Percentiles rank a stretch among this genome's conserved stretches.
Evolutionary conservation across 2,113 vertebrate species (phyloP).

Genomic region (Microcebus tavaratra): DNA sequence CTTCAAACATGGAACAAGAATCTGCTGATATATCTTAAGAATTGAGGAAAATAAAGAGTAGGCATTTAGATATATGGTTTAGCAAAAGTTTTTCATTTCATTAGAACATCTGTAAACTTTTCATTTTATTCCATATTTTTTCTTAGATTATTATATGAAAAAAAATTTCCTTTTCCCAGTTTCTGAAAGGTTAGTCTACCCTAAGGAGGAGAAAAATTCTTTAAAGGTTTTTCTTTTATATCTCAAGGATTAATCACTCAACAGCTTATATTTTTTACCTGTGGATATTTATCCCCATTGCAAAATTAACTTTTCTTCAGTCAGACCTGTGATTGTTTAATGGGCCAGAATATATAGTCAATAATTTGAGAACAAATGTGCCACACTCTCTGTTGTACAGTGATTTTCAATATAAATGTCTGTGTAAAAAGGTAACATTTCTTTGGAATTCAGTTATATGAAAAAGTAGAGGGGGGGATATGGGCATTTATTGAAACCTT

Average conservation of each 20-base stretch:
- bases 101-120: neutral
- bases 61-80: neutral
- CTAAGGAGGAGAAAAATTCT: slow-evolving; percentile 3
- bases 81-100: slow-evolving; percentile 3
- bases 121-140: slow-evolving; percentile 48
- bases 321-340: slow-evolving; percentile 15
- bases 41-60: neutral
- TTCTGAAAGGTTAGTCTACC: slow-evolving; percentile 61
- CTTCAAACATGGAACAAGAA: neutral
- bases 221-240: slow-evolving; percentile 51
- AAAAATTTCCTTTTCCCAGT: slow-evolving; percentile 39
- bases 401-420: slow-evolving; percentile 51
- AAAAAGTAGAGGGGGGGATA: no score
- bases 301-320: slow-evolving; percentile 53
- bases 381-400: neutral
- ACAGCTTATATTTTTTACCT: slow-evolving; percentile 47
- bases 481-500: no score
- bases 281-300: slow-evolving; percentile 10
- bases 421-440: slow-evolving; percentile 41
- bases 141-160: slow-evolving; percentile 56
- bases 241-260: slow-evolving; percentile 52
- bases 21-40: neutral
- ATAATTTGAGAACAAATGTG: slow-evolving; percentile 28
- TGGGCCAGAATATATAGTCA: neutral
- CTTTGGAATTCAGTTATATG: slow-evolving; percentile 38